Evolutionary conservation across 2,797 vertebrate genomes (phyloP), one percentile per base, ranked within the genome.

Genomic region (Lycodopsis pacificus): DNA sequence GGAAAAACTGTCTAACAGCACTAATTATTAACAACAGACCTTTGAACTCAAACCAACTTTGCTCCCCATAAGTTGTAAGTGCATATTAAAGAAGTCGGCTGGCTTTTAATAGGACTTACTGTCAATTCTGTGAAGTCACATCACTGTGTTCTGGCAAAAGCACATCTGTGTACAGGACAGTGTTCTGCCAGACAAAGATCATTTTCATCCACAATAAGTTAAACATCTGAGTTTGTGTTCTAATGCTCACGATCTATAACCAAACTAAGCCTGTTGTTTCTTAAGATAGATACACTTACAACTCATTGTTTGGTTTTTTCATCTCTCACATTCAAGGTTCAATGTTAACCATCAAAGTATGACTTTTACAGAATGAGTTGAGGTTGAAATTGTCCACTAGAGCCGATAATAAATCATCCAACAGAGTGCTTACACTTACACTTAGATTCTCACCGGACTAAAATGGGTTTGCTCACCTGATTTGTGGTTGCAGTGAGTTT

Each of bases 1-100:
- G 14, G 20, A 25, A 67, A 32, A 2, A 62, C 9, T 10, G 3
- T 48, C 48, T 69, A 76, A 64, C 66, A 69, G 15, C 36, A 70
- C 49, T 70, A 56, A 77, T 15, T 10, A 20, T 54, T 62, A 56
- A 27, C 22, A 42, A 7, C 25, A n/a, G 22, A 38, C n/a, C 19
- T 48, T 40, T 32, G 34, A 34, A 65, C 63, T 48, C 15, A 32
- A 48, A 48, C 9, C 5, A 13, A 30, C 44, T 20, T 34, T 34
- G 32, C 32, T 34, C 32, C 32, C 32, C 32, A 1, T 25, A 34
- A 34, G 32, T 34, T 34, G 6, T 34, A 34, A 32, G 32, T 46
- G 27, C 15, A 25, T 25, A 14, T 22, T 66, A 3, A 51, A 14
- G 42, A 42, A 20, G 48, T 53, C 20, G 38, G 46, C 20, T 42